Evolutionary conservation across 2,888 invertebrate genomes (phyloP), one percentile per base, ranked within the genome.

Genomic region (Barypeithes pellucidus): DNA sequence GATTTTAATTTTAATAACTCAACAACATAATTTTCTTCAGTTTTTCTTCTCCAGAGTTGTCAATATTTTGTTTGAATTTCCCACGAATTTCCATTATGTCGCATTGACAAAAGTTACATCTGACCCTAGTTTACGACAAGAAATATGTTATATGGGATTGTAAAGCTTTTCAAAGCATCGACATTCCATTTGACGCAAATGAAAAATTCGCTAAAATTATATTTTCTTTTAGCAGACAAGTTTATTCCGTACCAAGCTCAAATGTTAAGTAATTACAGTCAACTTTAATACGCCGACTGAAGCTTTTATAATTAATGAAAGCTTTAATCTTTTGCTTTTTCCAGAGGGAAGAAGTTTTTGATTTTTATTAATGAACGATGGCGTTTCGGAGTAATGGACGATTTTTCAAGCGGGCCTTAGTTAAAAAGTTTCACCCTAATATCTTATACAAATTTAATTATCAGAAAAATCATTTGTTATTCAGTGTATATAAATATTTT

Each of bases 211-310:
- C 39, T 12, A 39, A 39, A 22, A 41, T 22, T 43, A 20, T 61
- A 39, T 61, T 61, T 39, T 11, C 36, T 22, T 50, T 50, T 54
- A 52, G 41, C 62, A 52, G 16, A 62, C 52, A 54, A 39, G 50
- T 52, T 62, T 54, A 62, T 69, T 62, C 43, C 41, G 18, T 62
- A 20, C 33, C 14, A 43, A 36, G 54, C 62, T 69, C 29, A 43
- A 60, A 62, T 50, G 43, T 71, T 39, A 71, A 65, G 66, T 66
- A 71, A 71, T 71, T 71, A 71, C 59, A 65, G 66, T 71, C 71
- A 71, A 66, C 71, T 66, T 33, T 18, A 65, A 57, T 36, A 24
- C 22, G 22, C 66, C 45, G 66, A 59, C 71, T 63, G 59, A 71
- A 71, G 65, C 60, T 50, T 33, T 47, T 29, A 63, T 66, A 71